Percentiles rank a stretch among this genome's conserved stretches.
Evolutionary conservation across 2,113 vertebrate species (phyloP).

Genomic region (Ammospiza nelsoni): DNA sequence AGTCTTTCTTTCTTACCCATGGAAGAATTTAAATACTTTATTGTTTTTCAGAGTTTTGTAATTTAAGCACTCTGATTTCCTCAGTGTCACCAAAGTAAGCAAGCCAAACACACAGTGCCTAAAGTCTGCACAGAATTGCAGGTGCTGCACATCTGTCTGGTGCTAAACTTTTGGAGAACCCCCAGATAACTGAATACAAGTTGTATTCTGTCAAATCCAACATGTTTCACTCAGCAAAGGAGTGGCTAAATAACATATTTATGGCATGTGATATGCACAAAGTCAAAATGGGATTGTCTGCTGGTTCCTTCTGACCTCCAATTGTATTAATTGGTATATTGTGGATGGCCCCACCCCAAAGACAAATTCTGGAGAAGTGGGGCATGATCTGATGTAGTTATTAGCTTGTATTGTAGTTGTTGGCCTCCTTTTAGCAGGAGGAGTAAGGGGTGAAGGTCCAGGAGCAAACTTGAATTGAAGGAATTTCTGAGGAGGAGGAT

Average conservation of each 20-base stretch:
- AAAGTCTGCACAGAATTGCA: not conserved
- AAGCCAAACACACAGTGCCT: slow-evolving; percentile 33
- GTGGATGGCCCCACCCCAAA: not conserved
- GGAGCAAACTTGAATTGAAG: not conserved
- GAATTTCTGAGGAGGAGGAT: not conserved
- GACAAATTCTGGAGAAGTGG: not conserved
- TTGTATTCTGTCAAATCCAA: not conserved
- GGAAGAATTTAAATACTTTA: not conserved
- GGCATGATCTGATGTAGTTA: not conserved
- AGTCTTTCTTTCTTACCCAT: not conserved
- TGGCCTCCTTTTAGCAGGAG: not conserved
- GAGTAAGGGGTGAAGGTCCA: not conserved
- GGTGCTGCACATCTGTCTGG: not conserved
- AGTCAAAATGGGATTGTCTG: not conserved
- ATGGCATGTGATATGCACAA: not conserved
- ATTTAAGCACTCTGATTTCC: not conserved
- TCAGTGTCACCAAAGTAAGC: slow-evolving; percentile 22
- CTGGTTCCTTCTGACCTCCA: not conserved
- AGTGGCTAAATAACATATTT: not conserved
- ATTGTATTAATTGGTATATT: not conserved
- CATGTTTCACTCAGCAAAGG: not conserved
- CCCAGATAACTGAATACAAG: not conserved
- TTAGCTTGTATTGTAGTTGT: not conserved
- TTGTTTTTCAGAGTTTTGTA: not conserved
- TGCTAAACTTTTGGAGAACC: not conserved